Conservation (phyloP, 2,113 vertebrate species). For the Scolopax mira region DNA sequence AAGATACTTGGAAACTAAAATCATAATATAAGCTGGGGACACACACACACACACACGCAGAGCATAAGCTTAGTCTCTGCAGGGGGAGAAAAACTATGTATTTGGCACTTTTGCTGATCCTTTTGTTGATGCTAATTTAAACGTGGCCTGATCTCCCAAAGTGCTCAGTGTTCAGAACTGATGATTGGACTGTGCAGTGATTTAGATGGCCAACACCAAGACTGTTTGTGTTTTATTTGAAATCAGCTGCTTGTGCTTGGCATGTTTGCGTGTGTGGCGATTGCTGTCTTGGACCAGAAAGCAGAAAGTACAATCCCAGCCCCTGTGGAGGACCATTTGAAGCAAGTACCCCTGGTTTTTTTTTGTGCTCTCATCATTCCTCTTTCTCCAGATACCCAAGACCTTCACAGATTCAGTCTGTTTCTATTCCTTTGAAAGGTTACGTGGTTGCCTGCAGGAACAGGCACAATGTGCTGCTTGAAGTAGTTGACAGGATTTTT, state of each 20-base stretch:
- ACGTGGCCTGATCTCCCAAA: neutral
- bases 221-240: neutral
- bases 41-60: too few species aligned
- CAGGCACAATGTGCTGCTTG: neutral
- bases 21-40: neutral
- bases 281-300: too few species aligned
- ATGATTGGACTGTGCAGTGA: neutral
- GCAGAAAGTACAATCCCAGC: too few species aligned
- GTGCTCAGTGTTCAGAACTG: neutral
- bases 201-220: neutral
- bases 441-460: neutral
- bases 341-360: neutral
- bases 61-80: neutral
- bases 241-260: neutral
- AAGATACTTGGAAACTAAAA: neutral
- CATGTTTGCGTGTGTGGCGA: neutral
- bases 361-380: neutral
- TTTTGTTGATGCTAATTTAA: slow-evolving; percentile 23
- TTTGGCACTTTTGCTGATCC: neutral
- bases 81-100: neutral
- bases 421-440: neutral
- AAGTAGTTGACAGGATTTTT: neutral
- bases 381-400: neutral
- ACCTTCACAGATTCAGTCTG: neutral
- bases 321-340: neutral